Base-by-base conservation (phyloP, 2,113 vertebrate genomes). In the Meleagris gallopavo region DNA sequence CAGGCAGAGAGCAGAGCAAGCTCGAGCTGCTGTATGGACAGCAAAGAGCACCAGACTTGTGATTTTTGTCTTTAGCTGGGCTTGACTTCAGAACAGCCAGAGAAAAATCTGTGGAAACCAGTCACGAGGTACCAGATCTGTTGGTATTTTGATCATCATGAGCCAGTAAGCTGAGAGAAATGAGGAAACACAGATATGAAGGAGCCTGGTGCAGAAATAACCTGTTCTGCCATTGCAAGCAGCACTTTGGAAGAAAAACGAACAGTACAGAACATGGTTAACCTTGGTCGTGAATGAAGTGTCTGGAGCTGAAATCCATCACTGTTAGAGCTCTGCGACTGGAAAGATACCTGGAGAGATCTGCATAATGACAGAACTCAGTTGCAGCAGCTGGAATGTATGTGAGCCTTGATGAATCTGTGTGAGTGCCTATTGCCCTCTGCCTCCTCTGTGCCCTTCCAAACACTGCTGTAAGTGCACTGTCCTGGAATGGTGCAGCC, bases 231-330 rank as follows among this genome's bases (percentile, higher is more conserved):
- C 80, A 38, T 0, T 4, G 32, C 1, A 2, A 73, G n/a, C 41
- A 48, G 77, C 46, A 30, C 3, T 1, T 11, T 27, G 38, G 38
- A 61, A 40, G 12, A 5, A 41, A 41, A 16, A 34, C 25, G 3
- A 25, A 19, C 27, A 27, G 18, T 2, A n/a, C 15, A 34, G 61
- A 79, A 19, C 8, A 0, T 20, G 48, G 46, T 34, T 89, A 79
- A 85, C 74, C 27, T 38, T 34, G 54, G 89, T 45, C 81, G 64
- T 8, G 3, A 67, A 3, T 69, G 27, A 78, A 46, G 57, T 55
- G 34, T 61, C 38, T 67, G 4, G 54, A 80, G 82, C 58, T 73
- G 67, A 79, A 85, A 91, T 91, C 50, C 55, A 20, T 86, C 89
- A 13, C 45, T 77, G 36, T 13, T 80, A 24, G 1, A 67, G 78